Evolutionary conservation across 2,113 vertebrate species (phyloP), one percentile per base, ranked within the genome.

Genomic region (Cyprinodon variegatus): DNA sequence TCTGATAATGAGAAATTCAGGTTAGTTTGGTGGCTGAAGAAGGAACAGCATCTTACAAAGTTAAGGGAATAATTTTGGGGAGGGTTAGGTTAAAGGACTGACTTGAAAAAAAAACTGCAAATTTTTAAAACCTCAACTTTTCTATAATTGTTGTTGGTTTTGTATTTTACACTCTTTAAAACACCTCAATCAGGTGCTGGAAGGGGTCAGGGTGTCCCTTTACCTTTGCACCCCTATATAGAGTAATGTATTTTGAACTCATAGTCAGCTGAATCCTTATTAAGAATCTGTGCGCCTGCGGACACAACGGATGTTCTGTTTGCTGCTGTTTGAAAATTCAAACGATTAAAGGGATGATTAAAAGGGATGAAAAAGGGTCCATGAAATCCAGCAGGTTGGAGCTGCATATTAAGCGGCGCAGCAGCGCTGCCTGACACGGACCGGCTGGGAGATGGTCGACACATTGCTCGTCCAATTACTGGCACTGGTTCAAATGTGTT

Each of bases 391-490:
- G 61, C 86, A 76, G 86, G 79, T 89, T 43, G 59, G 87, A 71
- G 77, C 82, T 87, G 91, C 83, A 91, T 92, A 83, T 87, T 85
- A 91, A 92, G 88, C 81, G 82, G 77, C 3, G 77, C 43, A 45
- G 76, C 65, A 73, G 74, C 57, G 65, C 77, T 64, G 76, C 84
- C 79, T 79, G 81, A 87, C 85, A 87, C 48, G 79, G 87, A 82
- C 67, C 83, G 46, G 84, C 87, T 64, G 84, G 87, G 89, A 89
- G 86, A 84, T 85, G 84, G 76, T 87, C 83, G 82, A 86, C 86
- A 81, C 90, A 86, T 90, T 86, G 85, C 85, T 90, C 87, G 90
- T 91, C 91, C 92, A 93, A 92, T 93, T 94, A 94, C 85, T 89
- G 91, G 89, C 90, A 77, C 89, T 80, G 36, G 82, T 86, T 94